Percentiles rank a stretch among this genome's conserved stretches.
Evolutionary conservation across 2,797 vertebrate species (phyloP).

Genomic region (Hippoglossus hippoglossus): DNA sequence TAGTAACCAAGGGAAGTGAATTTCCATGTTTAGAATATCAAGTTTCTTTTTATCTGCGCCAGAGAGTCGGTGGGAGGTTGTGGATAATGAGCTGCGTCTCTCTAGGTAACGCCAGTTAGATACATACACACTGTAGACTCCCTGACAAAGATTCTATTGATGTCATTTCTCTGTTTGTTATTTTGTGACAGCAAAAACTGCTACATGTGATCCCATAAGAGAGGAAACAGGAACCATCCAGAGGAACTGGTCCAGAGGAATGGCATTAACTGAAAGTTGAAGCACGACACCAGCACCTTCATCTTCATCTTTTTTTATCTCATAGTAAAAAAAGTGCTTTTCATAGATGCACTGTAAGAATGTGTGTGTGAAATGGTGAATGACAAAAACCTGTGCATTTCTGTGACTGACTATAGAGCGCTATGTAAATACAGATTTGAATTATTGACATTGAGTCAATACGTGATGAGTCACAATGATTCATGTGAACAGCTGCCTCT

Average conservation of each 20-base stretch:
- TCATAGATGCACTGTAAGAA: no score
- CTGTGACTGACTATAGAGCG: no score
- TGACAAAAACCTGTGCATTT: no score
- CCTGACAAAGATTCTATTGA: constrained; percentile 46
- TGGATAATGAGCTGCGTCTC: constrained; percentile 60
- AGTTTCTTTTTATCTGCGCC: constrained; percentile 58
- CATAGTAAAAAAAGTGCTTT: no score
- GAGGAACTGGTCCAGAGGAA: constrained; percentile 25
- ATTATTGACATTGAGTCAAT: constrained; percentile 27
- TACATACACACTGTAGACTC: constrained; percentile 40
- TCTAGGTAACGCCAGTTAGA: constrained; percentile 53
- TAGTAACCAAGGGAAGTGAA: constrained; percentile 62
- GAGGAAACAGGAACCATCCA: constrained; percentile 30
- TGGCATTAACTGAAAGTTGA: constrained; percentile 42
- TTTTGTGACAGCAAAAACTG: constrained; percentile 48
- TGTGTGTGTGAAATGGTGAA: no score
- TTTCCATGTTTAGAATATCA: constrained; percentile 65
- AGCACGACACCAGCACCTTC: background rate
- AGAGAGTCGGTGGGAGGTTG: constrained; percentile 61
- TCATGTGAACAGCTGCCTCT: constrained; percentile 15
- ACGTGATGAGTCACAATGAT: constrained; percentile 3
- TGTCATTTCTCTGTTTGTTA: constrained; percentile 49
- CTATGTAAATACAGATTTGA: background rate
- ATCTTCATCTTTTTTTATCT: background rate
- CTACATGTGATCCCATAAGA: constrained; percentile 39